Evolutionary conservation across 1,140 invertebrate genomes (phyloP), one percentile per base, ranked within the genome.

Genomic region (Physella acuta): DNA sequence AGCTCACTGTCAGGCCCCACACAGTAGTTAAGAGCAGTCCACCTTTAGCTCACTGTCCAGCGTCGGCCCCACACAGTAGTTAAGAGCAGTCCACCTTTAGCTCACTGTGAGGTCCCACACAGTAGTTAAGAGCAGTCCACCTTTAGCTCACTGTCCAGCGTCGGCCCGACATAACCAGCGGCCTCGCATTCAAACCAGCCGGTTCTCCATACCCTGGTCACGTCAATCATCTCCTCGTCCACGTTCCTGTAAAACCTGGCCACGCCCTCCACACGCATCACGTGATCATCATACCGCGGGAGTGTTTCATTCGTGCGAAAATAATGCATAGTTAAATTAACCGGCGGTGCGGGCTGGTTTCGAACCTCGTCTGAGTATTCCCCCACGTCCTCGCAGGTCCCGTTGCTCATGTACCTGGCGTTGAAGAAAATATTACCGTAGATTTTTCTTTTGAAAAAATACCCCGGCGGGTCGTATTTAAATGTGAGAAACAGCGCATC

Each of bases 361-460:
- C 4, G 28, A 14, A n/a, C 28, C 3, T 20, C 5, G 14, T 3
- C 3, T 14, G 3, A 39, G 61, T 63, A 44, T 16, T 44, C 28
- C 5, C 28, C 44, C 5, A 17, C 33, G 3, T 8, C 5, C 20
- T 3, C 28, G 37, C 37, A 63, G 14, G 20, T 3, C 20, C 28
- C 28, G 37, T 37, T 63, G 8, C 14, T 3, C 14, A 4, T 20
- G 3, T 3, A 4, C 37, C 44, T 73, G 0, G 71, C 39, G 34
- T 79, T 79, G 55, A 75, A 78, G 26, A 64, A 44, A 1, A 80
- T 78, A 60, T 80, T 75, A n/a, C 79, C 79, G 61, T 79, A 78
- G n/a, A 78, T 68, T n/a, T 78, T 66, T 11, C 71, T 67, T n/a
- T 73, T 73, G 59, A 78, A 74, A 17, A 74, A 16, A 20, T 2